Evolutionary conservation across 1,140 invertebrate genomes (phyloP), one percentile per base, ranked within the genome.

Genomic region (Bombus breviceps): DNA sequence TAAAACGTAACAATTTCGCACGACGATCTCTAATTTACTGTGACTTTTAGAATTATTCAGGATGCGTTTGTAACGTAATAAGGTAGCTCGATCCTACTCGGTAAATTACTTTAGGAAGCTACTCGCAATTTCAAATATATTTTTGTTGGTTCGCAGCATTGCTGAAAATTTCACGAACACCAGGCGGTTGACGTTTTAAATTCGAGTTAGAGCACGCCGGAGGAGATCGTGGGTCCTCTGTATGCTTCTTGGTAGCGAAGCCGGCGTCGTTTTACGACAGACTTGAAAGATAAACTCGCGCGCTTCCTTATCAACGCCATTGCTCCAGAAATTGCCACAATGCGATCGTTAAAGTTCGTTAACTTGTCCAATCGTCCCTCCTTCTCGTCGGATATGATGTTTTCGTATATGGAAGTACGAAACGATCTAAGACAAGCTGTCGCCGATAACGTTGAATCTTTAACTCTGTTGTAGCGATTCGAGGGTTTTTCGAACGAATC

Each of bases 221-320:
- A 25, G 34, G 28, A 57, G 66, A 82, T 75, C 57, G 39, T 39
- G 41, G 34, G 10, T 59, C n/a, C 34, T 66, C 12, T 0, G 18
- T 53, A 1, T 18, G 47, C 37, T 79, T 83, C 32, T 77, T 57
- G 64, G 6, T 9, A 2, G 79, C 47, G 68, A 12, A 28, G 37
- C 12, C 28, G 18, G 4, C 69, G 32, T 34, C 39, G n/a, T 81
- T 81, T 73, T 81, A 81, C 80, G 80, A 43, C 57, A 3, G 3
- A 22, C 79, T 73, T 22, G 22, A 25, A 77, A 57, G 62, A 81
- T 64, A 64, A 43, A 59, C 15, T 72, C 69, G 18, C 18, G 66
- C 69, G 25, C 18, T 53, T 53, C 18, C 47, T 53, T 53, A 53
- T 53, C 12, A 47, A 8, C 43, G 32, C 13, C 12, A 22, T 72